A percentile compares a stretch with the other conserved stretches of the same genome.
Evolutionary conservation across 2,113 vertebrate genomes (phyloP).

Genomic region (Nestor notabilis): DNA sequence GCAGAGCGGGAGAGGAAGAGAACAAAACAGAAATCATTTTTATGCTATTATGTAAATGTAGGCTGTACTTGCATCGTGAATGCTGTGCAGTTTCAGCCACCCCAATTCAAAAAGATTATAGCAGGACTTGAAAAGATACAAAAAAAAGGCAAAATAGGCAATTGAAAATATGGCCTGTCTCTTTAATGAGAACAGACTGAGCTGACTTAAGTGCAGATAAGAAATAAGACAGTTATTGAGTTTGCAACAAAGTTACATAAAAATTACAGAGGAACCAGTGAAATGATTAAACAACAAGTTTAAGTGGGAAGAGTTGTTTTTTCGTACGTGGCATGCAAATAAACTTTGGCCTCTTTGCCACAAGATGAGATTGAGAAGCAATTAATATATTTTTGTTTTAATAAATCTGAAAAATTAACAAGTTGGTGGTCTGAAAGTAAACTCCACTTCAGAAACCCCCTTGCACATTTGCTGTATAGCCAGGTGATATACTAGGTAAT

Average conservation of each 20-base stretch:
- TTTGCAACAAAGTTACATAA: background rate
- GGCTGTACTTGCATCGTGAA: background rate
- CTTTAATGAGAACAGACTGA: background rate
- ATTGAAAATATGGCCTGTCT: background rate
- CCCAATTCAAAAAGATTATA: background rate
- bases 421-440: background rate
- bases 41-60: background rate
- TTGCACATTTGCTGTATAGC: background rate
- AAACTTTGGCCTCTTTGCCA: background rate
- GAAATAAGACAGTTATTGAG: background rate
- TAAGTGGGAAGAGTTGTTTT: background rate
- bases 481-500: background rate
- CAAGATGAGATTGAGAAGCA: background rate
- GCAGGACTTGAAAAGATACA: background rate
- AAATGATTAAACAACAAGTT: background rate
- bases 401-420: background rate
- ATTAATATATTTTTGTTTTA: background rate
- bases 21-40: conserved; percentile 27
- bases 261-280: background rate
- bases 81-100: background rate
- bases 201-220: background rate
- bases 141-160: background rate
- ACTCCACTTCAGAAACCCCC: background rate
- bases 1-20: background rate
- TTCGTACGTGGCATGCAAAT: background rate